A percentile compares a stretch with the other conserved stretches of the same genome.
These are phyloP conservation scores for Tenthredo distinguenda DNA, from an alignment of 2,888 invertebrate species.

Conservation along the genomic window DNA sequence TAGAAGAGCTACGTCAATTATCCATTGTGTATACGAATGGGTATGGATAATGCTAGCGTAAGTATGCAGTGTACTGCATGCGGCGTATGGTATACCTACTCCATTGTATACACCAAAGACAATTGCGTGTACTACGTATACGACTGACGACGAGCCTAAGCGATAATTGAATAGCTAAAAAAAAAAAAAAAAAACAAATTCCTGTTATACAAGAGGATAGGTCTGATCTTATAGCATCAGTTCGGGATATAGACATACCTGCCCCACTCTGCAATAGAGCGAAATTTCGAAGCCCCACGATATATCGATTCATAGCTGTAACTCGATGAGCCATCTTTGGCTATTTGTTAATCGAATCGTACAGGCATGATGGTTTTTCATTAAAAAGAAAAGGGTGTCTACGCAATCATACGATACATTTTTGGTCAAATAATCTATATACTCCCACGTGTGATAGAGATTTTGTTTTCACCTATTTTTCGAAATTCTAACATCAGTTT, in stretches of 20 bases:
- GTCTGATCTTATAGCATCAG: not conserved
- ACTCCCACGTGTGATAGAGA: not conserved
- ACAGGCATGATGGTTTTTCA: not conserved
- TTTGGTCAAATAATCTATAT: not conserved
- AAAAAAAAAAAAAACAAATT: not conserved
- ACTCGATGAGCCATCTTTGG: not conserved
- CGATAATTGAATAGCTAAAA: not conserved
- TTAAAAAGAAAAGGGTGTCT: not conserved
- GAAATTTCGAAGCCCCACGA: not conserved
- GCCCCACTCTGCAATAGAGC: not conserved
- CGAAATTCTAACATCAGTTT: not conserved
- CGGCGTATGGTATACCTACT: not conserved
- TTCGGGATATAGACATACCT: not conserved
- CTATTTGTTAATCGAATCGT: not conserved
- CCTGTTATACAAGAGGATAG: not conserved
- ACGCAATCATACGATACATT: not conserved
- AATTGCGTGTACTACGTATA: constrained; percentile 14
- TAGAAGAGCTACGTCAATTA: constrained; percentile 39
- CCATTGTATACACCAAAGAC: not conserved
- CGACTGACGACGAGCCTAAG: not conserved
- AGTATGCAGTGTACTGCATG: not conserved
- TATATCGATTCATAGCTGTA: not conserved
- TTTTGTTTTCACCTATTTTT: not conserved
- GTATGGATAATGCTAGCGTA: not conserved
- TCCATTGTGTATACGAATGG: constrained; percentile 23